Evolutionary conservation across 2,113 vertebrate species (phyloP).

Genomic region (Ameiurus melas): DNA sequence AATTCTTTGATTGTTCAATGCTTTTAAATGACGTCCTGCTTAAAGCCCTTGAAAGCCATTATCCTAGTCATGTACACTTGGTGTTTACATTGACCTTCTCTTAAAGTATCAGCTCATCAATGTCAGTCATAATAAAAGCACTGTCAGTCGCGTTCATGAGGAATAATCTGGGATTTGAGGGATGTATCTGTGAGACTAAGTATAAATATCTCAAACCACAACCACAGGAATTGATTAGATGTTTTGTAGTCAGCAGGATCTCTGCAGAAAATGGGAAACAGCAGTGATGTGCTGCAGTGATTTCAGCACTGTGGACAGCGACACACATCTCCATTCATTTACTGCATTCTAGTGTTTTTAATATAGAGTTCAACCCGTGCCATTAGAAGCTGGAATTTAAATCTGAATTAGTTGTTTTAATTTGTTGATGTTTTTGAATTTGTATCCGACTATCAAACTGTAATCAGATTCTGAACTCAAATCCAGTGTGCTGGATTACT

Average conservation of each 20-base stretch:
- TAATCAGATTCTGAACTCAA: not conserved
- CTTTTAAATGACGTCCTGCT: not conserved
- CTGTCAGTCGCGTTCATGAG: not conserved
- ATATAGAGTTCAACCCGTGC: not conserved
- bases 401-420: not conserved
- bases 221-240: not conserved
- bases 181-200: no score
- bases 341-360: not conserved
- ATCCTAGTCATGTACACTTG: not conserved
- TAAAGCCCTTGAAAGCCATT: not conserved
- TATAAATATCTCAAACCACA: not conserved
- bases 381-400: no score
- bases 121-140: not conserved
- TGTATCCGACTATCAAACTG: not conserved
- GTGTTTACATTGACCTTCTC: conserved; percentile 11
- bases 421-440: not conserved
- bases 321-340: not conserved
- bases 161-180: not conserved
- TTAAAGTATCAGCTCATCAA: not conserved
- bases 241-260: not conserved
- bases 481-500: not conserved
- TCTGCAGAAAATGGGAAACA: not conserved
- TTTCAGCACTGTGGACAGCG: conserved; percentile 16
- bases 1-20: not conserved
- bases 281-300: conserved; percentile 6